phyloP scores from a whole-genome alignment of 2,888 invertebrate genomes.

The Drosophila mulleri region DNA sequence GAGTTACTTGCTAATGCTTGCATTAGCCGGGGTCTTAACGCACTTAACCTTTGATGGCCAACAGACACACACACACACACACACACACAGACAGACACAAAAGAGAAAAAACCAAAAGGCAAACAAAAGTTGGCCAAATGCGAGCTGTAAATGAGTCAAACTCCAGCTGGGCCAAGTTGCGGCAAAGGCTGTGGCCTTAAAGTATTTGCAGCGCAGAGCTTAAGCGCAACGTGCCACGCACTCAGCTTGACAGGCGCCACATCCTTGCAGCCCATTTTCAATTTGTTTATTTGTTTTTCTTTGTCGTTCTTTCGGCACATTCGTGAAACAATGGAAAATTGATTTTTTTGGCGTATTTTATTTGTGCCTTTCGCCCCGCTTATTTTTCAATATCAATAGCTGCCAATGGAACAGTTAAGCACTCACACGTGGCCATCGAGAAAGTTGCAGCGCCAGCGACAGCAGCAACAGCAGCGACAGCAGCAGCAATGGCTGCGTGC shows the following conservation, averaged over 20 bases:
- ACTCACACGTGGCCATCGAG: constrained; percentile 39
- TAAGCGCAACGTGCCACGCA: constrained; percentile 1
- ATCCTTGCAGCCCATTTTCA: constrained; percentile 13
- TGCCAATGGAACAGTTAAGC: constrained; percentile 9
- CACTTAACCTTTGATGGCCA: constrained; percentile 22
- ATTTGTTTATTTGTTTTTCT: constrained; percentile 13
- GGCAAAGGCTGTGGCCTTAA: constrained; percentile 14
- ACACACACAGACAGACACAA: neutral
- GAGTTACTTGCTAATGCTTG: constrained; percentile 37
- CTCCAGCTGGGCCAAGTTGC: neutral
- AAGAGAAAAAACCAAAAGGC: neutral
- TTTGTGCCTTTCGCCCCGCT: neutral
- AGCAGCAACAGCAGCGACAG: neutral
- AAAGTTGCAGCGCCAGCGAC: constrained; percentile 37
- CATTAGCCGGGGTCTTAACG: constrained; percentile 9
- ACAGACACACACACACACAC: too few species aligned
- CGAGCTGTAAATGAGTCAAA: constrained; percentile 9
- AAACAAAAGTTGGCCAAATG: neutral
- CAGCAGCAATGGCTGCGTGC: constrained; percentile 55
- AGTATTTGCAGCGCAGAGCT: constrained; percentile 4
- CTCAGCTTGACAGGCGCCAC: neutral
- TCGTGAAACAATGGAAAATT: neutral
- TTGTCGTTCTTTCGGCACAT: constrained; percentile 3
- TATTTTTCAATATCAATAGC: constrained; percentile 22
- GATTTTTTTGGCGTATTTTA: neutral